phyloP scores from a whole-genome alignment of 2,113 vertebrate genomes.

The Dicrurus megarhynchus region DNA sequence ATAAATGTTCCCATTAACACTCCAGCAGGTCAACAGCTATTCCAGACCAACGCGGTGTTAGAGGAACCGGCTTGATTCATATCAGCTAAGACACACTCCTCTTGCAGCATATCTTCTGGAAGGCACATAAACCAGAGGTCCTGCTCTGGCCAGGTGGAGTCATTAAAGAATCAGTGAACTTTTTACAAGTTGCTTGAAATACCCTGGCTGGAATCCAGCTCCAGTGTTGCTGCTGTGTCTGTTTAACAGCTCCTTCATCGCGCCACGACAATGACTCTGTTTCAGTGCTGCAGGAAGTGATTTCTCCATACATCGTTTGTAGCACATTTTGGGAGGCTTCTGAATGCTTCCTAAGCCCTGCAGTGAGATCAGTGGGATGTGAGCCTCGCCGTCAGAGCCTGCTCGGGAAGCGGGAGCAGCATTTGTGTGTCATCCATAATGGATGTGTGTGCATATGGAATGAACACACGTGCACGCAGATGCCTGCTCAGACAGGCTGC shows the following conservation, averaged over 20 bases:
- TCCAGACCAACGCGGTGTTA: conserved; percentile 33
- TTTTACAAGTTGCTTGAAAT: conserved; percentile 62
- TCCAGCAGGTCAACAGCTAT: conserved; percentile 65
- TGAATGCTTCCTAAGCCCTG: not conserved
- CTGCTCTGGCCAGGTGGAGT: conserved; percentile 57
- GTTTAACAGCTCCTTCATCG: conserved; percentile 22
- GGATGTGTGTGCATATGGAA: not conserved
- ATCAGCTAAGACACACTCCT: conserved; percentile 41
- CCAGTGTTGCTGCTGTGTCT: not conserved
- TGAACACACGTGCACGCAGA: not conserved
- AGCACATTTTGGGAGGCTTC: not conserved
- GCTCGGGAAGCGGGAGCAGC: not conserved
- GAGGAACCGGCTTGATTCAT: conserved; percentile 41
- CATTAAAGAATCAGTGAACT: conserved; percentile 56
- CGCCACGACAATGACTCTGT: not conserved
- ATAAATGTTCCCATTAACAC: conserved; percentile 72
- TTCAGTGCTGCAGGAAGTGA: not conserved
- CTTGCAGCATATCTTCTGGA: conserved; percentile 31
- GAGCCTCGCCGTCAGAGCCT: not conserved
- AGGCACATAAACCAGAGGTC: conserved; percentile 47
- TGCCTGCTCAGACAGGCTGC: not conserved
- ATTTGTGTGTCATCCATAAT: not conserved
- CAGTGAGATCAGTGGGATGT: not conserved
- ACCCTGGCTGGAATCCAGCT: conserved; percentile 35
- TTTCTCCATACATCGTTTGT: not conserved